Evolutionary conservation across 1,140 invertebrate genomes (phyloP).

Genomic region (Calliphora vicina): DNA sequence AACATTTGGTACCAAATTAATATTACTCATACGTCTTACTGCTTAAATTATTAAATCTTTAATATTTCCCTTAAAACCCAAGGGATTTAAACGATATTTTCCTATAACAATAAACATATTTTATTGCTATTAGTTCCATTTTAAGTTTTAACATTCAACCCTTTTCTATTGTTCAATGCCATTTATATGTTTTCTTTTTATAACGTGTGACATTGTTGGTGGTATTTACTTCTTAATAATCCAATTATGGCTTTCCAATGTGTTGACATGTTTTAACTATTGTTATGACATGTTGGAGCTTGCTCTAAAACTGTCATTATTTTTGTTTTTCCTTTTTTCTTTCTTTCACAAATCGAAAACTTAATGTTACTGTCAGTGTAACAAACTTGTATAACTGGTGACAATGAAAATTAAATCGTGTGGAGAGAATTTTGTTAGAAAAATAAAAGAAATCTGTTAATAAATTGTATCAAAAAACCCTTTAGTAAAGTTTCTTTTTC

Average conservation of each 20-base stretch:
- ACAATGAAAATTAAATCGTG: constrained; percentile 28
- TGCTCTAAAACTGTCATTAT: background rate
- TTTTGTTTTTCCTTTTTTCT: background rate
- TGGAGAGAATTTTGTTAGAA: background rate
- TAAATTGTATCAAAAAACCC: background rate
- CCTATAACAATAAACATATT: no score
- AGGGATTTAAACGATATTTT: no score
- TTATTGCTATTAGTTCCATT: no score
- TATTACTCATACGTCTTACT: background rate
- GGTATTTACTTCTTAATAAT: constrained; percentile 17
- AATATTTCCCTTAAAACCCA: background rate
- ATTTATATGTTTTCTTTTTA: no score
- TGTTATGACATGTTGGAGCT: constrained; percentile 12
- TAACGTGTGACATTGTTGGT: background rate
- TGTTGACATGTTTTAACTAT: background rate
- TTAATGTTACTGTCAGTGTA: constrained; percentile 1
- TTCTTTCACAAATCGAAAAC: background rate
- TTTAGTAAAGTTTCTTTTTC: no score
- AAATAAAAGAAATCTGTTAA: background rate
- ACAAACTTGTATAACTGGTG: background rate
- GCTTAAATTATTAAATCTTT: background rate
- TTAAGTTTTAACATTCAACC: no score
- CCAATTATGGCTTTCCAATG: constrained; percentile 17
- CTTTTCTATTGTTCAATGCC: no score
- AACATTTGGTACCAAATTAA: background rate